A percentile compares a stretch with the other conserved stretches of the same genome.
phyloP scores from a whole-genome alignment of 1,140 invertebrate species.

The Habropoda laboriosa region DNA sequence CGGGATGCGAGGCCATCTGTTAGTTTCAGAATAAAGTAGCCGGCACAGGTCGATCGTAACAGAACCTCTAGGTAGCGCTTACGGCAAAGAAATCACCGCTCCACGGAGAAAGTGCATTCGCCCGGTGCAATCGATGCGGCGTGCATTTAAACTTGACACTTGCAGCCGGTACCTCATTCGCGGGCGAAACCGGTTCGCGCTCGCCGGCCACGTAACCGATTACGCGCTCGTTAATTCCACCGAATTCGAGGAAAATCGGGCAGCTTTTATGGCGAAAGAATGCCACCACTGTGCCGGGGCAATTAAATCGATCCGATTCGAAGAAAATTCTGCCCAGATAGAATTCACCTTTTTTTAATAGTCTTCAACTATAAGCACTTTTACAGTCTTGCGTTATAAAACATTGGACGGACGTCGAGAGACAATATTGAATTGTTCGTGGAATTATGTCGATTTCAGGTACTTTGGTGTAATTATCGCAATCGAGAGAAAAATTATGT shows the following conservation, averaged over 20 bases:
- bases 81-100: slow-evolving; percentile 14
- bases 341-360: neutral
- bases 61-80: slow-evolving; percentile 36
- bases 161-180: neutral
- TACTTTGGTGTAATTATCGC: too few species aligned
- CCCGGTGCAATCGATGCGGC: slow-evolving; percentile 1
- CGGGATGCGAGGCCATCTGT: slow-evolving; percentile 49
- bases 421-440: too few species aligned
- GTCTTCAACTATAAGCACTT: too few species aligned
- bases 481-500: too few species aligned
- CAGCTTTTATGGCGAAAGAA: neutral
- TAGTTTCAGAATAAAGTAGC: slow-evolving; percentile 50
- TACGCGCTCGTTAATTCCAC: neutral
- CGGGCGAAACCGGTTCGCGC: slow-evolving; percentile 34
- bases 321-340: neutral
- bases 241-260: neutral
- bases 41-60: slow-evolving; percentile 27
- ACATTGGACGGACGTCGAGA: too few species aligned
- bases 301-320: neutral
- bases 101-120: slow-evolving; percentile 15
- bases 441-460: too few species aligned
- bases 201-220: slow-evolving; percentile 10
- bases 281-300: neutral
- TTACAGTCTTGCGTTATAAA: too few species aligned
- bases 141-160: slow-evolving; percentile 47